These are phyloP conservation scores for Drosophila repleta DNA, from an alignment of 1,140 invertebrate genomes.

Conservation along the genomic window DNA sequence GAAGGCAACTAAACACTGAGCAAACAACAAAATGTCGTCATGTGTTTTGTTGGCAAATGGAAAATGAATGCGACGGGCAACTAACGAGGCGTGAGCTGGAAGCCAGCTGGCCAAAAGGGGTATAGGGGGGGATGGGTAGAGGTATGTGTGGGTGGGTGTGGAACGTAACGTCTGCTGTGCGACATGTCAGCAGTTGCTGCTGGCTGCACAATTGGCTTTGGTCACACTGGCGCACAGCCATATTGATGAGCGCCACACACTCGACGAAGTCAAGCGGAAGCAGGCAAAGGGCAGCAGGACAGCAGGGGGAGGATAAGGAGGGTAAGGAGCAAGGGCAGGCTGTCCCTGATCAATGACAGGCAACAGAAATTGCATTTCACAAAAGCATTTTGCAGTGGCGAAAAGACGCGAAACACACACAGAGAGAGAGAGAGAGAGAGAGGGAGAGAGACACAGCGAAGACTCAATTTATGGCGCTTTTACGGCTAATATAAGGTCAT, in stretches of 20 bases:
- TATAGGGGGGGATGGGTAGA: background rate
- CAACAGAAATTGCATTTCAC: conserved; percentile 52
- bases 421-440: background rate
- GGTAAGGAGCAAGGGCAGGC: background rate
- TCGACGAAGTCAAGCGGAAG: conserved; percentile 22
- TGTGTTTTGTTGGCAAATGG: conserved; percentile 45
- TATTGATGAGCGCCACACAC: conserved; percentile 43
- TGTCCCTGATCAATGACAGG: conserved; percentile 34
- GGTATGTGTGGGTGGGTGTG: too few species aligned
- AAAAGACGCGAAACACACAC: conserved; percentile 1
- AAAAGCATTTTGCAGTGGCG: conserved; percentile 43
- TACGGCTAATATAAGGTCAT: conserved; percentile 56
- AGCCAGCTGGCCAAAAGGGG: background rate
- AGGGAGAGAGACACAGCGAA: background rate
- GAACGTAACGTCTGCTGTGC: conserved; percentile 23
- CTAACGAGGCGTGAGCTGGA: background rate
- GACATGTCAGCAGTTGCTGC: conserved; percentile 49
- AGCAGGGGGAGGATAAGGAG: background rate
- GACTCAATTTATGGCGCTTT: conserved; percentile 66
- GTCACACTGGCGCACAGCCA: conserved; percentile 34
- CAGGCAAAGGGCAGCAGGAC: background rate
- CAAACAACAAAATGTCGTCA: conserved; percentile 74
- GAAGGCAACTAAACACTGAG: conserved; percentile 62
- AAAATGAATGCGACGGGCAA: conserved; percentile 45
- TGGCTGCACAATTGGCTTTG: conserved; percentile 49